These are phyloP conservation scores for Leptinotarsa texana DNA, from an alignment of 1,140 invertebrate genomes.

Conservation along the genomic window DNA sequence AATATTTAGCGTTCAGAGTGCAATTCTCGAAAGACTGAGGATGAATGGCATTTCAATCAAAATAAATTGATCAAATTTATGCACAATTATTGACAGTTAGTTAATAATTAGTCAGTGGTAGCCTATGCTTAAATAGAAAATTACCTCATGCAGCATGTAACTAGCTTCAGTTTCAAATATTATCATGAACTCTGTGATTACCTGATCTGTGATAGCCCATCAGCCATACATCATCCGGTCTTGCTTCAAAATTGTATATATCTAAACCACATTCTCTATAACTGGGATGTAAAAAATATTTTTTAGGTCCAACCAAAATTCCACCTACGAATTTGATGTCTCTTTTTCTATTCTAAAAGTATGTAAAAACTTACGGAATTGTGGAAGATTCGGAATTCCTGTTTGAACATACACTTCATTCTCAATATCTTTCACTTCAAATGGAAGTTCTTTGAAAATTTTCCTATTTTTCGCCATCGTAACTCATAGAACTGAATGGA, in stretches of 20 bases:
- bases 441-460: constrained; percentile 8
- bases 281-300: constrained; percentile 70
- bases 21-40: too few species aligned
- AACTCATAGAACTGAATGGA: too few species aligned
- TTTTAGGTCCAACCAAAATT: constrained; percentile 67
- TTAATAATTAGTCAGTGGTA: too few species aligned
- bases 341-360: background rate
- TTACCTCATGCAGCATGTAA: too few species aligned
- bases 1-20: too few species aligned
- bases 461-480: constrained; percentile 1
- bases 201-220: constrained; percentile 79
- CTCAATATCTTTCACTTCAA: constrained; percentile 5
- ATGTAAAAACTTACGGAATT: background rate
- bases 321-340: background rate
- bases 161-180: too few species aligned
- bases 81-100: too few species aligned
- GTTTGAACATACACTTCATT: background rate
- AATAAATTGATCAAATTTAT: too few species aligned
- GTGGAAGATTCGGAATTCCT: background rate
- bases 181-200: constrained; percentile 41
- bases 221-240: constrained; percentile 71
- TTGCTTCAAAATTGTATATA: constrained; percentile 72
- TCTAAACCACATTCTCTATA: constrained; percentile 65
- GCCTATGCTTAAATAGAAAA: too few species aligned
- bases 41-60: too few species aligned